These are phyloP conservation scores for Thecocarcelia acutangulata DNA, from an alignment of 2,888 invertebrate species.

Conservation along the genomic window DNA sequence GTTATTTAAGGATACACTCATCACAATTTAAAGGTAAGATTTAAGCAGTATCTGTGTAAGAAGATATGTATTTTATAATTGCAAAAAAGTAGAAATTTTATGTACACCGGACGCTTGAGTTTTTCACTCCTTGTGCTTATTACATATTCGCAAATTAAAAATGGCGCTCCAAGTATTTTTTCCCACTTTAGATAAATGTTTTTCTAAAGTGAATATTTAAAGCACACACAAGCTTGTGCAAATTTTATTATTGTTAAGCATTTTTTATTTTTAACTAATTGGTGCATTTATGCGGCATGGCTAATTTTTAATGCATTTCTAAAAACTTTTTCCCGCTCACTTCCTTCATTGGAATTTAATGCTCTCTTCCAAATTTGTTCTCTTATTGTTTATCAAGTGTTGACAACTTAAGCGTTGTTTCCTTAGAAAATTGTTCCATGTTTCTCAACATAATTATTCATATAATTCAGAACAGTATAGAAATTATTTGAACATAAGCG, in stretches of 20 bases:
- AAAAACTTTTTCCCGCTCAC: conserved; percentile 51
- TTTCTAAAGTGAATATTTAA: neutral
- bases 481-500: too few relatives aligned
- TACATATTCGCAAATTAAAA: conserved; percentile 67
- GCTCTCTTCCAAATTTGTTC: conserved; percentile 14
- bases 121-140: conserved; percentile 24
- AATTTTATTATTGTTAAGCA: conserved; percentile 3
- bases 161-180: conserved; percentile 69
- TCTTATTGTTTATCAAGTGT: conserved; percentile 6
- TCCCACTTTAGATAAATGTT: neutral
- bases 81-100: conserved; percentile 18
- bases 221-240: neutral
- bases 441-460: too few relatives aligned
- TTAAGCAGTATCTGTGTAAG: too few relatives aligned
- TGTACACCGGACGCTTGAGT: conserved; percentile 43
- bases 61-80: too few relatives aligned
- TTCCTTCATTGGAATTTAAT: conserved; percentile 30
- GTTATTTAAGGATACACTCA: conserved; percentile 9
- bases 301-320: conserved; percentile 12
- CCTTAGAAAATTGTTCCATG: too few relatives aligned
- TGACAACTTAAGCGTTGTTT: conserved; percentile 10
- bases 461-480: too few relatives aligned
- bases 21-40: conserved; percentile 8
- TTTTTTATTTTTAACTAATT: neutral
- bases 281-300: conserved; percentile 20